Percentiles rank a stretch among this genome's conserved stretches.
These are phyloP conservation scores for Oxygymnocypris stewartii DNA, from an alignment of 2,113 vertebrate species.

Conservation along the genomic window DNA sequence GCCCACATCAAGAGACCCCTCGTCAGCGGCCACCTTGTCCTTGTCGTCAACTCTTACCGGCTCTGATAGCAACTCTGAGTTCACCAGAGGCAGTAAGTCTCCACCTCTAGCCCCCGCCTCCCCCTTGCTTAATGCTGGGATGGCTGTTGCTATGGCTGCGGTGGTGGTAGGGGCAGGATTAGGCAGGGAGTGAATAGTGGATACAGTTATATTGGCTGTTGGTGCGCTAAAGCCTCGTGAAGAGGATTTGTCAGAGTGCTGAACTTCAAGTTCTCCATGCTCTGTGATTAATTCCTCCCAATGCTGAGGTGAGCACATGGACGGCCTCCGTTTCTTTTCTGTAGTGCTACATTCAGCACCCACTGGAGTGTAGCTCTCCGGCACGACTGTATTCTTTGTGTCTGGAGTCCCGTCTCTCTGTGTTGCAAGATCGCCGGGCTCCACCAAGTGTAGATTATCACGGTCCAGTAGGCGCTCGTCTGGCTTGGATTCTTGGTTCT, in stretches of 20 bases:
- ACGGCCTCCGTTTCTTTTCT: neutral
- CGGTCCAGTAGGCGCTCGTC: constrained; percentile 5
- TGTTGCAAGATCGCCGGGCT: neutral
- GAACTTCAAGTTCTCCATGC: constrained; percentile 26
- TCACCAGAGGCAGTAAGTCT: constrained; percentile 30
- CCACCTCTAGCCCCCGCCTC: constrained; percentile 41
- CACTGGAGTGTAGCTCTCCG: neutral
- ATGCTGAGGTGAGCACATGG: constrained; percentile 20
- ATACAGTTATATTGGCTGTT: constrained; percentile 44
- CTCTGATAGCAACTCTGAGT: constrained; percentile 42
- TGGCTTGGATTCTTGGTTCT: constrained; percentile 4
- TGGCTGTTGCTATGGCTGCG: constrained; percentile 68
- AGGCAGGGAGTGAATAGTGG: constrained; percentile 45
- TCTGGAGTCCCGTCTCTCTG: neutral
- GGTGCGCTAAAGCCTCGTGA: constrained; percentile 46
- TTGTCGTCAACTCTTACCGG: constrained; percentile 33
- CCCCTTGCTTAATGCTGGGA: constrained; percentile 54
- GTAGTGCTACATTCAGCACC: neutral
- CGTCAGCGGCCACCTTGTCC: constrained; percentile 55
- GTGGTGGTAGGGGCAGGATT: constrained; percentile 66
- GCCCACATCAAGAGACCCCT: constrained; percentile 38
- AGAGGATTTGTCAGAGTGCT: constrained; percentile 47
- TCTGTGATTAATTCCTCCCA: constrained; percentile 10
- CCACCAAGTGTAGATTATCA: constrained; percentile 25
- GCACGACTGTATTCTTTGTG: neutral